These are phyloP conservation scores for Lagria hirta DNA, from an alignment of 2,888 invertebrate species.

Conservation along the genomic window DNA sequence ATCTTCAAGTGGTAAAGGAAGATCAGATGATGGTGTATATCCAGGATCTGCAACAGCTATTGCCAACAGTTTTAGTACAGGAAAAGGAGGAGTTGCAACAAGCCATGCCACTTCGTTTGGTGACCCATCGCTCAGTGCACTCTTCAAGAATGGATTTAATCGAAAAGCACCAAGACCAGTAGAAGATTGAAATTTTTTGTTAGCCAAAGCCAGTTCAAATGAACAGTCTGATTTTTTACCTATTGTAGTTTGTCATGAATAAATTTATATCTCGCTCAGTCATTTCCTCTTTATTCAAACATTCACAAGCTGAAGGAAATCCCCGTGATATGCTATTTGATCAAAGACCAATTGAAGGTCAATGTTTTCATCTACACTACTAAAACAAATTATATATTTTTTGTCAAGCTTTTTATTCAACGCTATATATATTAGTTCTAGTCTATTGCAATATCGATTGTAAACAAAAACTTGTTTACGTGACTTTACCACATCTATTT, in stretches of 20 bases:
- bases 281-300: conserved; percentile 10
- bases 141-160: conserved; percentile 44
- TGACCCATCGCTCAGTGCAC: conserved; percentile 56
- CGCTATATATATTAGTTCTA: conserved; percentile 15
- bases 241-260: conserved; percentile 8
- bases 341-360: conserved; percentile 19
- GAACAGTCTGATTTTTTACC: neutral
- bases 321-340: conserved; percentile 9
- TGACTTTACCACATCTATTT: conserved; percentile 17
- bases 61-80: conserved; percentile 73
- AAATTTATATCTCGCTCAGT: conserved; percentile 1
- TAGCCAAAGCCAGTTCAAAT: neutral
- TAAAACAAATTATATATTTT: conserved; percentile 16
- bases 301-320: conserved; percentile 15
- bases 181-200: conserved; percentile 33
- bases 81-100: conserved; percentile 69
- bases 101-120: conserved; percentile 75
- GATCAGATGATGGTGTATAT: conserved; percentile 46
- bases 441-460: conserved; percentile 9
- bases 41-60: conserved; percentile 67
- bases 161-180: conserved; percentile 29
- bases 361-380: conserved; percentile 11
- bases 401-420: conserved; percentile 3
- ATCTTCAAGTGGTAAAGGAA: conserved; percentile 28
- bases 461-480: conserved; percentile 22